Conservation (phyloP, 2,113 vertebrate species). For the Paralichthys olivaceus region DNA sequence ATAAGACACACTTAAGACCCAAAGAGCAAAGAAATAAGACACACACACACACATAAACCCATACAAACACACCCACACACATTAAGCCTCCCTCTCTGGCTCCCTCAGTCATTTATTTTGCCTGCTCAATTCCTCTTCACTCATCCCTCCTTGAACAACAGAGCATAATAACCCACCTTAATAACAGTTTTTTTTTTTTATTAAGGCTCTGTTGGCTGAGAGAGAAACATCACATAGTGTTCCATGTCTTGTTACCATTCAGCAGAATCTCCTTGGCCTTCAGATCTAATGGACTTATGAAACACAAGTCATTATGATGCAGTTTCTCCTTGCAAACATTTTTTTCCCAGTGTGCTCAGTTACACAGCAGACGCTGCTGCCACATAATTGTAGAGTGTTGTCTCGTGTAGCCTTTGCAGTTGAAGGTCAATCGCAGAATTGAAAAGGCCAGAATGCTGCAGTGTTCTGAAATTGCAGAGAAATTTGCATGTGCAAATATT, state of each 20-base stretch:
- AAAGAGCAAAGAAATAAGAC: not conserved
- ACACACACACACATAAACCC: not conserved
- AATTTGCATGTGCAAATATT: conserved; percentile 14
- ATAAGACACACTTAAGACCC: not conserved
- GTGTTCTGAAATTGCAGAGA: conserved; percentile 29
- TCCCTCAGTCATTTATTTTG: conserved; percentile 14
- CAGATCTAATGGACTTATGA: conserved; percentile 26
- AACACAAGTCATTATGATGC: conserved; percentile 45
- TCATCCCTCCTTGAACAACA: conserved; percentile 21
- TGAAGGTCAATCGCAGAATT: conserved; percentile 37
- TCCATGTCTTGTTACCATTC: conserved; percentile 28
- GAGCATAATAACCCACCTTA: conserved; percentile 33
- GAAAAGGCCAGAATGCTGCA: conserved; percentile 24
- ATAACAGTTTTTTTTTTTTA: conserved; percentile 19
- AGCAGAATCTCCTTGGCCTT: conserved; percentile 50
- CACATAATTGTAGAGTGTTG: conserved; percentile 19
- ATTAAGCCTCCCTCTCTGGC: not conserved
- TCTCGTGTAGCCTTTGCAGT: conserved; percentile 25
- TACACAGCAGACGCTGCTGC: conserved; percentile 17
- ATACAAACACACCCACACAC: not conserved
- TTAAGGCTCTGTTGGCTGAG: conserved; percentile 2
- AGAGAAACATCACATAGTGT: conserved; percentile 25
- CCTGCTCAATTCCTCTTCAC: conserved; percentile 29
- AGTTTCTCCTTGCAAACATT: conserved; percentile 42
- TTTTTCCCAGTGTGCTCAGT: conserved; percentile 1